Conservation (phyloP, 2,888 invertebrate species). For the Deilephila porcellus region DNA sequence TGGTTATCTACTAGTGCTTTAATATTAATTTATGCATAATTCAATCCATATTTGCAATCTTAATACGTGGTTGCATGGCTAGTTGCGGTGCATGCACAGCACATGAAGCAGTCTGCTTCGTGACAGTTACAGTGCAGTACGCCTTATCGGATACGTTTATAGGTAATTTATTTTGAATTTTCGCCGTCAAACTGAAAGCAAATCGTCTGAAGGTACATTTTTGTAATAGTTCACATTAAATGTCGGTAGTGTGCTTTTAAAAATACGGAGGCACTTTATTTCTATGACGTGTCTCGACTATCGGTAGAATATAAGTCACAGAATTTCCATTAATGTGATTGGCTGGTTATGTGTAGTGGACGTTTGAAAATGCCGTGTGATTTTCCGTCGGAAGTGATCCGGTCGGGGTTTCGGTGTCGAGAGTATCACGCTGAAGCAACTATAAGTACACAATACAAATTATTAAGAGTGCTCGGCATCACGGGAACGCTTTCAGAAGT, state of each 20-base stretch:
- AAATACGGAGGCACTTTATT: too few relatives aligned
- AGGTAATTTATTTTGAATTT: too few relatives aligned
- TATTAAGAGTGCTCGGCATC: slow-evolving; percentile 84
- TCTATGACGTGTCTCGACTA: too few relatives aligned
- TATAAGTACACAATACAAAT: slow-evolving; percentile 83
- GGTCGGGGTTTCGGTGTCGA: neutral
- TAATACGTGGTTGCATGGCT: slow-evolving; percentile 20
- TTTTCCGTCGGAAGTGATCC: neutral
- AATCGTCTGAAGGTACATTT: too few relatives aligned
- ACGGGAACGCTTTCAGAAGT: slow-evolving; percentile 85
- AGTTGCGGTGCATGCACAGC: too few relatives aligned
- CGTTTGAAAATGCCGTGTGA: neutral
- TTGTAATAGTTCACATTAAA: too few relatives aligned
- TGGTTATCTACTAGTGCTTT: slow-evolving; percentile 75
- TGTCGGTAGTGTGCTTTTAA: too few relatives aligned
- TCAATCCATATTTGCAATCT: slow-evolving; percentile 38
- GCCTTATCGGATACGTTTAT: too few relatives aligned
- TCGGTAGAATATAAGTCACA: too few relatives aligned
- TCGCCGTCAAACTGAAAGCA: too few relatives aligned
- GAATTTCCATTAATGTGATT: slow-evolving; percentile 7
- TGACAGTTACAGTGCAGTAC: too few relatives aligned
- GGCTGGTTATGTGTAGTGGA: neutral
- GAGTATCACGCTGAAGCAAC: slow-evolving; percentile 55
- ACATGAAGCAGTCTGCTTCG: too few relatives aligned
- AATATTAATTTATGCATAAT: slow-evolving; percentile 74